Base-by-base conservation (phyloP, 2,797 vertebrate species). In the Protonibea diacanthus region DNA sequence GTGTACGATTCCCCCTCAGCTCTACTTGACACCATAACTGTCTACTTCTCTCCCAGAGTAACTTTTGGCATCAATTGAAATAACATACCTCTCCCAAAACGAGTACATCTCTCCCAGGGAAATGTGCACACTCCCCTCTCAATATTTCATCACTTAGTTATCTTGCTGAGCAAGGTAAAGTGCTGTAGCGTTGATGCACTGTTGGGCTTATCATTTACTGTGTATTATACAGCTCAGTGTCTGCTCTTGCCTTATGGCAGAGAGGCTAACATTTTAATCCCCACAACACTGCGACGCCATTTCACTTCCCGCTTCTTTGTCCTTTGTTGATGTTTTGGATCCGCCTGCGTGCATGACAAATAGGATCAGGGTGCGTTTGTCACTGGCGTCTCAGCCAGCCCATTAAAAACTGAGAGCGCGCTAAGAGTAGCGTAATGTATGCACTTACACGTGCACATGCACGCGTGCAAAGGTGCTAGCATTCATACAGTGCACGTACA, bases 261-360 rank as follows among this genome's bases (percentile, higher is more conserved):
- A 55, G 21, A 80, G 53, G 80, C 57, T 72, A 83, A 76, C 71
- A 51, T 76, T 80, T 53, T 76, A 85, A 91, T 86, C 80, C 78
- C 67, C 42, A 25, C 12, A 51, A 51, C 52, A 52, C 57, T 56
- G 64, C 6, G 0, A 62, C 4, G 11, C 42, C 48, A 78, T 59
- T 80, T 63, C 58, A 74, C 67, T 76, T 78, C 75, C 76, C 64
- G 45, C 64, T 62, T 62, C 74, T 11, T 42, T 69, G 57, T 65
- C 60, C 25, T 76, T 84, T 74, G 74, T 83, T 56, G 84, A 78
- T 10, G 33, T 71, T 74, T 71, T 38, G 62, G 45, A 86, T 84
- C 64, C 2, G 14, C n/a, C 29, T 6, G 23, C 33, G 55, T 82
- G 69, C 75, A 65, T 87, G 83, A 86, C 77, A 80, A 89, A 92